Evolutionary conservation across 2,888 invertebrate species (phyloP), one percentile per base, ranked within the genome.

Genomic region (Scaptomyza reducta): DNA sequence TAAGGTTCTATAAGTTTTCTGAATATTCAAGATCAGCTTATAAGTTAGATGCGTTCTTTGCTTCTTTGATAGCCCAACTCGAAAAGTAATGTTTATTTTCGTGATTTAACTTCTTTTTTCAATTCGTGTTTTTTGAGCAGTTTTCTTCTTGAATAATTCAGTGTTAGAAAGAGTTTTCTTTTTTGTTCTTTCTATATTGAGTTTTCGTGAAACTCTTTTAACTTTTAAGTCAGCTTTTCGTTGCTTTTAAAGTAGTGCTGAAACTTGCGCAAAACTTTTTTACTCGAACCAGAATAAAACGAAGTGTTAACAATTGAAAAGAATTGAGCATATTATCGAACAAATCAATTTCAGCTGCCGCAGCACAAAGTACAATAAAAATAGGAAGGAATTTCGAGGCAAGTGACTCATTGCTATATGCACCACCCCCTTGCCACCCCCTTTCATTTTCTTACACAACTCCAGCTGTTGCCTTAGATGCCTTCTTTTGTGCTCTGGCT

Each of bases 381-480:
- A 27, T 5, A 6, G 0, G 1, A 1, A 35, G 3, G n/a, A 27
- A 18, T 27, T 11, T 44, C 27, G 22, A 22, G 5, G 22, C 22
- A 22, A 22, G 22, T 73, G 73, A 73, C 46, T 73, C 76, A 74
- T 65, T 53, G 56, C 38, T 38, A 45, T 40, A 35, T 55, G 61
- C 69, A 40, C 14, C 25, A 13, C 1, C 14, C 65, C 41, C 42
- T 13, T 2, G 27, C 14, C 35, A 2, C 16, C 14, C 9, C 9
- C 14, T 5, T 27, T 27, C 7, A 6, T 27, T 27, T 25, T 27
- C 27, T 27, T 27, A 27, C 7, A 27, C 27, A 27, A 27, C 27
- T 61, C 56, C 72, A 76, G 77, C 72, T 74, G 72, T 60, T 76
- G 31, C 59, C 56, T 60, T 74, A 76, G 22, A 44, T 61, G 64